Base-by-base conservation (phyloP, 2,113 vertebrate genomes). In the Plectropomus leopardus region DNA sequence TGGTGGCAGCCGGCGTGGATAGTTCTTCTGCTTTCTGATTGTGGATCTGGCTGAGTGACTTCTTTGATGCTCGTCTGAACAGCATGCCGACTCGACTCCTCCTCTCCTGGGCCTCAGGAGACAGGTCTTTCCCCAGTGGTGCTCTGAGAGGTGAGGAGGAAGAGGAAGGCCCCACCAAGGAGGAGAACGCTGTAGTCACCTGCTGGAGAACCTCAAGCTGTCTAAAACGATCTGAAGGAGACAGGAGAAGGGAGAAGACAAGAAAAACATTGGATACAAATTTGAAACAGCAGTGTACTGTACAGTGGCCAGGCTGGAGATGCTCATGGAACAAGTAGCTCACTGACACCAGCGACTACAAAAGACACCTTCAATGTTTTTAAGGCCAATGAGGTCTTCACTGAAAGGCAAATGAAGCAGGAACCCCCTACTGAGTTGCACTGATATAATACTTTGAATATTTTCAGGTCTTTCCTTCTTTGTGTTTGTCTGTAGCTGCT, bases 201-300 rank as follows among this genome's bases (percentile, higher is more conserved):
- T 95, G 93, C 76, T 95, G 94, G 7, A 95, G 84, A 57, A 95
- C 94, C 86, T 95, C 93, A 2, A 95, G 72, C 58, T 95, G 90
- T 70, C 93, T 87, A 24, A 95, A 95, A 26, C 94, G 90, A 83
- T 89, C 94, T 95, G 82, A 60, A 55, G 67, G n/a, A 65, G 7
- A 75, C 13, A 83, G 16, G 36, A 34, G 34, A 16, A 61, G 3
- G 54, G 4, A 47, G 11, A 51, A 26, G 23, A 50, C 9, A 70
- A 34, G 23, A 4, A 55, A 9, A 55, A 50, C 3, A 0, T 23
- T 42, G 36, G 32, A 42, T 16, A 61, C 7, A 72, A 36, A 9
- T 40, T 15, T 44, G 42, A n/a, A n/a, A n/a, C n/a, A n/a, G n/a
- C n/a, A n/a, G n/a, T n/a, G n/a, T n/a, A n/a, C n/a, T n/a, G n/a